Evolutionary conservation across 2,888 invertebrate species (phyloP), one percentile per base, ranked within the genome.

Genomic region (Odontocerum albicorne): DNA sequence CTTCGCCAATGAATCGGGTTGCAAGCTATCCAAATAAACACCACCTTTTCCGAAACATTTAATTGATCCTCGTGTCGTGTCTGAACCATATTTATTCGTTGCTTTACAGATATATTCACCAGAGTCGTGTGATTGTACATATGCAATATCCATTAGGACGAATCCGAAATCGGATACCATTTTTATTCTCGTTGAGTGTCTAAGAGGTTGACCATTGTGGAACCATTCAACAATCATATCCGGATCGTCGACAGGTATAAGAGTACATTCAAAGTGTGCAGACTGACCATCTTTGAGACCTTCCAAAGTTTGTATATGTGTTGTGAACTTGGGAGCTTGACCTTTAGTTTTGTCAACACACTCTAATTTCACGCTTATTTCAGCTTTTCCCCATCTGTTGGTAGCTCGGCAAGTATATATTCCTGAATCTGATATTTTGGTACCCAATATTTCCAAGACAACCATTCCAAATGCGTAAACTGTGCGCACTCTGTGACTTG

Each of bases 401-500:
- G 90, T 92, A 2, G 95, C 95, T 58, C 87, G 82, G 69, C 94
- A 95, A 1, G 89, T 89, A 69, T 93, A 95, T 20, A 83, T 85
- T 35, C 96, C 97, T 19, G 92, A 88, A 72, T 99, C 98, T 69
- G 91, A 88, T 55, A 90, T 90, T 69, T 93, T 94, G 1, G 94
- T 93, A 59, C 96, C 97, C 15, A 94, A 80, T 64, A 99, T 92
- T 79, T 98, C 98, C 35, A 99, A 81, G 36, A 96, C 93, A 16
- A 96, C 96, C 87, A 95, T 96, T 49, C 98, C 98, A 70, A 99
- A 97, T 12, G 97, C 97, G 69, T 96, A 92, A 10, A 96, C 93
- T 8, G 96, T 96, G 67, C 93, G 83, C 57, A 89, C 88, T 60
- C 96, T 86, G 69, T 95, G 94, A 71, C 92, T 91, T 35, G 92